Percentiles rank a stretch among this genome's conserved stretches.
These are phyloP conservation scores for Eulithis prunata DNA, from an alignment of 2,888 invertebrate genomes.

Conservation along the genomic window DNA sequence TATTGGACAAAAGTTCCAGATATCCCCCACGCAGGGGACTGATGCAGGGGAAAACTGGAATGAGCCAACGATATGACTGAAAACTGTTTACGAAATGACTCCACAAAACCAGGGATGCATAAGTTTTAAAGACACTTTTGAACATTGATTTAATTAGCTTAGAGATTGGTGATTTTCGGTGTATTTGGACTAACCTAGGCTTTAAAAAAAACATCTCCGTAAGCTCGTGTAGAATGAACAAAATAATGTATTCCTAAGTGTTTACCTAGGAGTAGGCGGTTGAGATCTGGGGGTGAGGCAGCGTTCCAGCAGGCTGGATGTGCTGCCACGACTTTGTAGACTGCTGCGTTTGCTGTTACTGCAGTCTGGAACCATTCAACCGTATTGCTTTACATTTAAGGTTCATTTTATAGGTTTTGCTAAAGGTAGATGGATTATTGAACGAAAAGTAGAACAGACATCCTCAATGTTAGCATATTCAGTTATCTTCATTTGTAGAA, in stretches of 20 bases:
- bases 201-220: not conserved
- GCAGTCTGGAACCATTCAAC: conserved; percentile 79
- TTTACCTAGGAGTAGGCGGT: conserved; percentile 94
- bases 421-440: not conserved
- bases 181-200: not conserved
- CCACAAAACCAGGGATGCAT: too few species aligned
- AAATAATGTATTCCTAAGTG: not conserved
- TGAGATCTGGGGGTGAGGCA: conserved; percentile 95
- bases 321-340: conserved; percentile 96
- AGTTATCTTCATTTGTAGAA: too few species aligned
- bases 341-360: conserved; percentile 95
- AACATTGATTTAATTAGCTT: too few species aligned
- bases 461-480: too few species aligned
- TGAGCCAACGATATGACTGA: not conserved
- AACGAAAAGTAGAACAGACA: not conserved
- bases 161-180: too few species aligned
- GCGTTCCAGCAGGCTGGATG: conserved; percentile 92
- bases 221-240: too few species aligned
- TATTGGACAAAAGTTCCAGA: too few species aligned
- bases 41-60: too few species aligned
- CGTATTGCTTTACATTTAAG: not conserved
- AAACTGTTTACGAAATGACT: not conserved
- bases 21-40: too few species aligned
- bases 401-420: not conserved
- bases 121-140: too few species aligned